A percentile compares a stretch with the other conserved stretches of the same genome.
Evolutionary conservation across 2,888 invertebrate species (phyloP).

Genomic region (Cephonodes hylas): DNA sequence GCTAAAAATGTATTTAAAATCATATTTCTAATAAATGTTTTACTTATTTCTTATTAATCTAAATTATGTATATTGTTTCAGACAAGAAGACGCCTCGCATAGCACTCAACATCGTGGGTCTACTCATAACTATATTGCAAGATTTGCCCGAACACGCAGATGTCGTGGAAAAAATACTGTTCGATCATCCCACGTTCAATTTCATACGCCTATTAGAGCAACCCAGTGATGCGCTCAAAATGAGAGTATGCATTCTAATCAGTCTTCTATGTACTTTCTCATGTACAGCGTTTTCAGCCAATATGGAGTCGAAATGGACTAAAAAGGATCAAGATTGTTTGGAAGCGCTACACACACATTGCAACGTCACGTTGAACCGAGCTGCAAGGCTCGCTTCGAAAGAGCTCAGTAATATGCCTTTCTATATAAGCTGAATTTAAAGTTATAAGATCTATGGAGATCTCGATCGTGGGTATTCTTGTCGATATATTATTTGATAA

Average conservation of each 20-base stretch:
- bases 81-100: slow-evolving; percentile 82
- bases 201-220: slow-evolving; percentile 81
- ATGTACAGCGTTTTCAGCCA: slow-evolving; percentile 81
- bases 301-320: slow-evolving; percentile 82
- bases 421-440: slow-evolving; percentile 61
- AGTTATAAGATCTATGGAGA: too few species aligned
- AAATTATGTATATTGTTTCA: too few species aligned
- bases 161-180: slow-evolving; percentile 86
- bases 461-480: too few species aligned
- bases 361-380: slow-evolving; percentile 82
- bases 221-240: slow-evolving; percentile 79
- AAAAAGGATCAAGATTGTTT: slow-evolving; percentile 80
- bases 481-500: too few species aligned
- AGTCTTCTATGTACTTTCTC: slow-evolving; percentile 85
- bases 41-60: too few species aligned
- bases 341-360: slow-evolving; percentile 83
- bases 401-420: slow-evolving; percentile 79
- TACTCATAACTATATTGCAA: slow-evolving; percentile 87
- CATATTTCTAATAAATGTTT: not conserved
- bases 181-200: slow-evolving; percentile 74
- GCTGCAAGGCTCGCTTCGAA: slow-evolving; percentile 79
- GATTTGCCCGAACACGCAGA: slow-evolving; percentile 88
- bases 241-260: slow-evolving; percentile 87
- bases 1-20: not conserved
- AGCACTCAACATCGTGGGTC: slow-evolving; percentile 85